phyloP scores from a whole-genome alignment of 2,888 invertebrate genomes.

The Erebia ligea region DNA sequence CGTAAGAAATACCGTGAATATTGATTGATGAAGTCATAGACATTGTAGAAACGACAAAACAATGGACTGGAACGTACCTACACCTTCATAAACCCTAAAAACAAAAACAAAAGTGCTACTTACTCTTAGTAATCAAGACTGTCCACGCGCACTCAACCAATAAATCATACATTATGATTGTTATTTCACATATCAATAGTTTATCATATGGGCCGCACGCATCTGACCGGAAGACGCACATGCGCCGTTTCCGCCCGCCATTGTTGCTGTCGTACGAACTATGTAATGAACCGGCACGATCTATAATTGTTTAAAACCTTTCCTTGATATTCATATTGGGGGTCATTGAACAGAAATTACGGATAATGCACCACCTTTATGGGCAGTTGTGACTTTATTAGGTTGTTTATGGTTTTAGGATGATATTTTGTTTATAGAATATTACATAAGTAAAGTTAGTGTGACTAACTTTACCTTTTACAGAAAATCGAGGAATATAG shows the following conservation, averaged over 20 bases:
- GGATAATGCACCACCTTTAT: conserved; percentile 35
- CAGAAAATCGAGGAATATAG: too few species aligned
- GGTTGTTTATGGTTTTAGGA: conserved; percentile 28
- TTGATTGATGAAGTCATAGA: too few species aligned
- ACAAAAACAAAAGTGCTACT: not conserved
- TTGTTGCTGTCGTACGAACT: conserved; percentile 60
- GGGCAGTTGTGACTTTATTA: conserved; percentile 28
- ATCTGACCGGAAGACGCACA: conserved; percentile 72
- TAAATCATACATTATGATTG: conserved; percentile 45
- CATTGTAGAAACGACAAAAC: too few species aligned
- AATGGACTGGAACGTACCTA: too few species aligned
- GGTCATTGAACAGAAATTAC: conserved; percentile 62
- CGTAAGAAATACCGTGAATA: too few species aligned
- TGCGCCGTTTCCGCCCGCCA: conserved; percentile 68
- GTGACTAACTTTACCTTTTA: not conserved
- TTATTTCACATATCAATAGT: conserved; percentile 57
- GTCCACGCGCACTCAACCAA: conserved; percentile 21
- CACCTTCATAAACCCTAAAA: not conserved
- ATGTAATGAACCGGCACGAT: conserved; percentile 70
- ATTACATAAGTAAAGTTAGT: not conserved
- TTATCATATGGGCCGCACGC: conserved; percentile 64
- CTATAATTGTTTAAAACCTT: conserved; percentile 66
- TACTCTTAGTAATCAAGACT: not conserved
- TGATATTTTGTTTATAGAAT: conserved; percentile 17
- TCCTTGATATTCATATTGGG: conserved; percentile 54